Evolutionary conservation across 2,797 vertebrate species (phyloP).

Genomic region (Anniella stebbinsi): DNA sequence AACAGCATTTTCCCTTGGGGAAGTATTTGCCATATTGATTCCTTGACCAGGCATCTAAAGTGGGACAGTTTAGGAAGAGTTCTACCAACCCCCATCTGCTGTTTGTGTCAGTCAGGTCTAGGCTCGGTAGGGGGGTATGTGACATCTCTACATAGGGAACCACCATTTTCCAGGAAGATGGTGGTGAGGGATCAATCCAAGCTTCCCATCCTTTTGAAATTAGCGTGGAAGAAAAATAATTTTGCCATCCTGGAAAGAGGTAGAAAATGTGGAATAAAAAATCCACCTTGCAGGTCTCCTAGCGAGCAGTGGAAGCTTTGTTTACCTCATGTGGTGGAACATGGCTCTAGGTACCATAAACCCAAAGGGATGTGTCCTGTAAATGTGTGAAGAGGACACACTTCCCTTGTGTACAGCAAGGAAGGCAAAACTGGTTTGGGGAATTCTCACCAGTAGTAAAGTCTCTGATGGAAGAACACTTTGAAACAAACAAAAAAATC

Average conservation of each 20-base stretch:
- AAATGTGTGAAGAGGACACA: neutral
- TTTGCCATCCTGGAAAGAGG: neutral
- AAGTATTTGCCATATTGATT: too few relatives aligned
- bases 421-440: neutral
- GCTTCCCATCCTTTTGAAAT: neutral
- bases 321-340: neutral
- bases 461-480: too few relatives aligned
- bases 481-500: too few relatives aligned
- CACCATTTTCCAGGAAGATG: neutral
- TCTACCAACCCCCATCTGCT: neutral
- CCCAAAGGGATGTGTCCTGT: neutral
- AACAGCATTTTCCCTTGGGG: neutral
- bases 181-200: neutral
- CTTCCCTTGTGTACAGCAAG: neutral
- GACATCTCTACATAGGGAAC: neutral
- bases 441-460: neutral
- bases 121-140: neutral
- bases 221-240: neutral
- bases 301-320: neutral
- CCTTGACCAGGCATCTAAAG: neutral
- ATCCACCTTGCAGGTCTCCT: neutral
- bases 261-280: neutral
- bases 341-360: neutral
- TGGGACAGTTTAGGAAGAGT: neutral
- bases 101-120: neutral